Base-by-base conservation (phyloP, 35 echinoderm and acorn worm genomes). In the Ophioderma brevispina region DNA sequence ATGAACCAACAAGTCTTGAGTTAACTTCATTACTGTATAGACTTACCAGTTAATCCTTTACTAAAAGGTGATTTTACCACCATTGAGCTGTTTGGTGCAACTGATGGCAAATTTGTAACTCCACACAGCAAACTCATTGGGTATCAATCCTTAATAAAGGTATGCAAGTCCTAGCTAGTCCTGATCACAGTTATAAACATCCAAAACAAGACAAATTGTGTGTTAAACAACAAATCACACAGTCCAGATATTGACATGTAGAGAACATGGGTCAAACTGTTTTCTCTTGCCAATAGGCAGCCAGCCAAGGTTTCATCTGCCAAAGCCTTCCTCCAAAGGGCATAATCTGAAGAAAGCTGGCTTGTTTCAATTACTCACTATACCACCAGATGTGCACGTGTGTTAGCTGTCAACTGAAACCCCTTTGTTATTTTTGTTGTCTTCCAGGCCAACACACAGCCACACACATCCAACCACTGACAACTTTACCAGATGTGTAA, bases 111-210 rank as follows among this genome's bases (percentile, higher is more conserved):
- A 70, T 25, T 25, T 25, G 10, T 70, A 25, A 70, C 23, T 25
- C 59, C 59, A 70, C 59, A 70, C 59, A 70, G 59, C n/a, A 70
- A 70, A 70, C 59, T 70, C 59, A 70, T 30, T 70, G 59, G 28
- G 59, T 25, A 70, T 70, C 4, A 70, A 70, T 70, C 59, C 59
- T 70, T 52, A 21, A 52, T 52, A 52, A 11, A 52, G n/a, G 28
- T 25, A 30, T 70, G 3, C 59, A 25, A 25, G 59, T 25, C 59
- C 28, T 70, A 25, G 10, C 59, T 6, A 70, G 59, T 70, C 5
- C 59, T 13, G 10, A 46, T 8, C 41, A 46, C 23, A 25, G 28
- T 46, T 30, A 30, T 70, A 15, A 70, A 70, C 59, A 70, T 70
- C 59, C 59, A 25, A 46, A 17, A 46, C 4, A 17, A 4, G 41